Evolutionary conservation across 1,140 invertebrate genomes (phyloP), one percentile per base, ranked within the genome.

Genomic region (Forficula auricularia): DNA sequence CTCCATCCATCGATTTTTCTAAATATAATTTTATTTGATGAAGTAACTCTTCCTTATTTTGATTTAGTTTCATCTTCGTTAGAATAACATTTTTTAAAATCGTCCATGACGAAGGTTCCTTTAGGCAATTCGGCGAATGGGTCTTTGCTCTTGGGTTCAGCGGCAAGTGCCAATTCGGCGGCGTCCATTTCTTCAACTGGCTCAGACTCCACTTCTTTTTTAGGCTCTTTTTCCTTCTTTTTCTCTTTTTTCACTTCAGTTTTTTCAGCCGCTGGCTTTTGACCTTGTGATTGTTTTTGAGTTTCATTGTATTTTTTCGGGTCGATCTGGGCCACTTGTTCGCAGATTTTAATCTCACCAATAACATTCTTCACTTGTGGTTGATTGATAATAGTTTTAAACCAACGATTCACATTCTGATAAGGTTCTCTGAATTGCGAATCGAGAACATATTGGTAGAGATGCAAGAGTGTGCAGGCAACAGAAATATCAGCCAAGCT

Each of bases 1-100:
- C n/a, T n/a, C n/a, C n/a, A n/a, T n/a, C n/a, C n/a, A n/a, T n/a
- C n/a, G n/a, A n/a, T n/a, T n/a, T n/a, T n/a, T n/a, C n/a, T n/a
- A n/a, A n/a, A n/a, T n/a, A n/a, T n/a, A n/a, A n/a, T n/a, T n/a
- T n/a, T n/a, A n/a, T n/a, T n/a, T n/a, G n/a, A n/a, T n/a, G n/a
- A n/a, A n/a, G n/a, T n/a, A n/a, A n/a, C n/a, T n/a, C n/a, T n/a
- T n/a, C n/a, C n/a, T n/a, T n/a, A n/a, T n/a, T n/a, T n/a, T n/a
- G 94, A 96, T 54, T 83, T 80, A 20, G 72, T 65, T 57, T 88
- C 91, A 42, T 95, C 87, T 64, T 98, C 84, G 56, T 99, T 99
- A 34, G 91, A 98, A 61, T 98, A 99, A 51, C 73, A 78, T 45
- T 89, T 75, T 66, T 99, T 99, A 65, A 94, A 99, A 57, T 92